Conservation (phyloP, 1,140 invertebrate species). For the Meteorus sp. region DNA sequence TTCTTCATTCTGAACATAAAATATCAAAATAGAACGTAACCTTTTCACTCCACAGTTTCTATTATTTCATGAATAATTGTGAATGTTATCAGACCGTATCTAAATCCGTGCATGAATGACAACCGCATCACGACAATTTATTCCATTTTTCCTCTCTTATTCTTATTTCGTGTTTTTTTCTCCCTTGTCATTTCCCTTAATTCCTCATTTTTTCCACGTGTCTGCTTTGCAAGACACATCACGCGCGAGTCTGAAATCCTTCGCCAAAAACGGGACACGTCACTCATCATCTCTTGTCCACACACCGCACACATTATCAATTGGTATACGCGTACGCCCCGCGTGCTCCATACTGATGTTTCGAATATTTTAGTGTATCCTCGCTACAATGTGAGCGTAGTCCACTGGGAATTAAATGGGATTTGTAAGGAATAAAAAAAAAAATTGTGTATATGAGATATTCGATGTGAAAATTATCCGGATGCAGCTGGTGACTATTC, state of each 20-base stretch:
- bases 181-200: neutral
- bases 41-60: too few species aligned
- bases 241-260: too few species aligned
- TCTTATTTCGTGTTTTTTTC: neutral
- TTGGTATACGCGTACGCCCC: too few species aligned
- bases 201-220: neutral
- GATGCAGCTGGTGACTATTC: constrained; percentile 1
- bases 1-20: too few species aligned
- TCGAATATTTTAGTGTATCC: neutral
- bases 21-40: too few species aligned
- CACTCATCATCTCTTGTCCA: too few species aligned
- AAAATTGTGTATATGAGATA: constrained; percentile 8
- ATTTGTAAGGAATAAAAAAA: neutral
- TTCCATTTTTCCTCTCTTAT: constrained; percentile 1
- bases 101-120: neutral
- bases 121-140: too few species aligned
- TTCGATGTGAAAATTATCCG: constrained; percentile 15
- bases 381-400: neutral
- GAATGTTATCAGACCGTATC: too few species aligned
- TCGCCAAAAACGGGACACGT: constrained; percentile 17
- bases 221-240: too few species aligned
- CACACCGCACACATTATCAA: too few species aligned
- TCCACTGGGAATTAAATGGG: neutral
- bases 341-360: neutral
- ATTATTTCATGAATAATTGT: too few species aligned